phyloP scores from a whole-genome alignment of 1,140 invertebrate genomes.

The Neoseiulus cucumeris region DNA sequence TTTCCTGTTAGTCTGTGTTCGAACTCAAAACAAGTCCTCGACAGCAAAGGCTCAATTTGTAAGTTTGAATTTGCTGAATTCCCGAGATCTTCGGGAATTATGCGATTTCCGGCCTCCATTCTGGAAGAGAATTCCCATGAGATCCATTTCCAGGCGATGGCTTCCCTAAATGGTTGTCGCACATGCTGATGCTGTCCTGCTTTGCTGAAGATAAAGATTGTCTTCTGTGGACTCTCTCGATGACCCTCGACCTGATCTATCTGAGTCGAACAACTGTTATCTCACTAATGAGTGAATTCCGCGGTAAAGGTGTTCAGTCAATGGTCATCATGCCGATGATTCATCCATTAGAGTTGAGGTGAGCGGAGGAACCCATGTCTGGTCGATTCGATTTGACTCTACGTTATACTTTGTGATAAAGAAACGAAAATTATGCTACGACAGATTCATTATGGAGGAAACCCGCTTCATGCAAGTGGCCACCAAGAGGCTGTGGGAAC shows the following conservation, averaged over 20 bases:
- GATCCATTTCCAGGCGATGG: not conserved
- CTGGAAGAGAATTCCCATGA: no score
- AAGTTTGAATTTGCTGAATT: not conserved
- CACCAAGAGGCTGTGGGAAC: slow-evolving; percentile 43
- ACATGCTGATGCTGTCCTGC: slow-evolving; percentile 17
- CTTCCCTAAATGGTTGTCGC: slow-evolving; percentile 17
- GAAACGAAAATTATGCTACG: no score
- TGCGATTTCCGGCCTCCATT: not conserved
- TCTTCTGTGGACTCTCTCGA: slow-evolving; percentile 16
- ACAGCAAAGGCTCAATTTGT: slow-evolving; percentile 6
- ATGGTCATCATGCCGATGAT: slow-evolving; percentile 28
- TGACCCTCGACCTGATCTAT: slow-evolving; percentile 16
- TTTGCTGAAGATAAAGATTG: slow-evolving; percentile 16
- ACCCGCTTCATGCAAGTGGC: slow-evolving; percentile 31
- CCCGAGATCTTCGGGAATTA: not conserved
- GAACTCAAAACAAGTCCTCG: slow-evolving; percentile 9
- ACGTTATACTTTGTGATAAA: no score
- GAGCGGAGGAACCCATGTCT: no score
- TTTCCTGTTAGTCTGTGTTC: slow-evolving; percentile 3
- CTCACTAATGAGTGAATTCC: not conserved
- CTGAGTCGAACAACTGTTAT: slow-evolving; percentile 13
- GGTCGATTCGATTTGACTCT: no score
- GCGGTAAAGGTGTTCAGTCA: slow-evolving; percentile 20
- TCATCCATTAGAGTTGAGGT: slow-evolving; percentile 19
- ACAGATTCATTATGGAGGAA: slow-evolving; percentile 18